Evolutionary conservation across 2,888 invertebrate genomes (phyloP), one percentile per base, ranked within the genome.

Genomic region (Drosophila anomelani): DNA sequence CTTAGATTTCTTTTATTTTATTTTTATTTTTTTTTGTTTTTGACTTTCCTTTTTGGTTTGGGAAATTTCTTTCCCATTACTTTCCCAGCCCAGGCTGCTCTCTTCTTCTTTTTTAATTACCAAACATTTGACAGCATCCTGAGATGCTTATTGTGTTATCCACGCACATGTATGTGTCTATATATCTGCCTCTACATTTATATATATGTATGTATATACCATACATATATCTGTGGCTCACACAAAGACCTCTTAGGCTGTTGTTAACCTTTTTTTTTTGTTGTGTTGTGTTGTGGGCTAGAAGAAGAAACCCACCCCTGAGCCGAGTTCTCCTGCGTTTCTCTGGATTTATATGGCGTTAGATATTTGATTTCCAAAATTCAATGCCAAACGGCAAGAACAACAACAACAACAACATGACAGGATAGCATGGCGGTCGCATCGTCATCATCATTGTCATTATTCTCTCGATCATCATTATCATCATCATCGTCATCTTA

Each of bases 41-140:
- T 62, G 32, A 54, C 53, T 51, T 59, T 73, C 34, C 29, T 53
- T 59, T 59, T 75, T 13, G 41, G 69, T n/a, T 15, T 26, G 41
- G 36, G 51, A 69, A 69, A 70, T 69, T 58, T 70, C 58, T 63
- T 63, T 60, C 47, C 58, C 61, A 61, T 61, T 57, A 57, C 61
- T 57, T 61, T 61, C 61, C 61, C 61, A 61, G 58, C 58, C 43
- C 43, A 6, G 3, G 61, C 29, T 17, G 60, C 10, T 60, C 10
- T 60, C 47, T 43, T 61, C 64, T 69, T 68, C 58, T 64, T 60
- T 83, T 84, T 84, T 85, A 85, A 85, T 85, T 85, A 88, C 80
- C 85, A 86, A 85, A 80, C 75, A 84, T 86, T 86, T 88, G 88
- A 84, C 84, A 84, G 85, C 86, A 85, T 81, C 88, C 84, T 86